Conservation (phyloP, 2,797 vertebrate genomes). For the Enteromius anoplus region DNA sequence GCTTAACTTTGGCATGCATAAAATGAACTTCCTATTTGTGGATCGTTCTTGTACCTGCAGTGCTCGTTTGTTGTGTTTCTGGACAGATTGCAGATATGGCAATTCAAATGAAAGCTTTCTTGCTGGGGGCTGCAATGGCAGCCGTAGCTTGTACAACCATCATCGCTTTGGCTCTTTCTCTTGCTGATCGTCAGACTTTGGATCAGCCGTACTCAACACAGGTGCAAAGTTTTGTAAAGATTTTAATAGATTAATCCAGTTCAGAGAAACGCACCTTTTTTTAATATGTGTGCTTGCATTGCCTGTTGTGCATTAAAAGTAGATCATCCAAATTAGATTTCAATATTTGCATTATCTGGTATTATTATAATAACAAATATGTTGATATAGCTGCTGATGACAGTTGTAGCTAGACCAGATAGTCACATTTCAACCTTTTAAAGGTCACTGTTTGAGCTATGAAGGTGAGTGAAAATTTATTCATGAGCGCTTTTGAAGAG, state of each 20-base stretch:
- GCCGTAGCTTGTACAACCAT: constrained; percentile 48
- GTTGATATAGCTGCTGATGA: neutral
- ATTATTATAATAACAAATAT: neutral
- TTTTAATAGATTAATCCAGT: neutral
- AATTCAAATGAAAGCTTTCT: constrained; percentile 48
- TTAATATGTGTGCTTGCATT: neutral
- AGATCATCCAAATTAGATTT: neutral
- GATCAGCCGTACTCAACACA: constrained; percentile 51
- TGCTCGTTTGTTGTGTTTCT: constrained; percentile 9
- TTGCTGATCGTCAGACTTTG: constrained; percentile 54
- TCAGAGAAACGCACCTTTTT: neutral
- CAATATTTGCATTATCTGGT: neutral
- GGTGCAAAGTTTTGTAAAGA: constrained; percentile 46
- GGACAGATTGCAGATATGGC: constrained; percentile 44
- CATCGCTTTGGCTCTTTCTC: constrained; percentile 60
- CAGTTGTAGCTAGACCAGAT: neutral
- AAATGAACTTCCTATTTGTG: neutral
- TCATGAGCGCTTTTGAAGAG: neutral
- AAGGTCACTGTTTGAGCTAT: neutral
- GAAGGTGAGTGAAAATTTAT: neutral
- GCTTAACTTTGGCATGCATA: neutral
- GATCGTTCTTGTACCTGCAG: neutral
- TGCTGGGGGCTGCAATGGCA: constrained; percentile 47
- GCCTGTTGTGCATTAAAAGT: neutral
- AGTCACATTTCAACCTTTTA: neutral